phyloP scores from a whole-genome alignment of 2,113 vertebrate genomes.

The Bothrops jararaca region DNA sequence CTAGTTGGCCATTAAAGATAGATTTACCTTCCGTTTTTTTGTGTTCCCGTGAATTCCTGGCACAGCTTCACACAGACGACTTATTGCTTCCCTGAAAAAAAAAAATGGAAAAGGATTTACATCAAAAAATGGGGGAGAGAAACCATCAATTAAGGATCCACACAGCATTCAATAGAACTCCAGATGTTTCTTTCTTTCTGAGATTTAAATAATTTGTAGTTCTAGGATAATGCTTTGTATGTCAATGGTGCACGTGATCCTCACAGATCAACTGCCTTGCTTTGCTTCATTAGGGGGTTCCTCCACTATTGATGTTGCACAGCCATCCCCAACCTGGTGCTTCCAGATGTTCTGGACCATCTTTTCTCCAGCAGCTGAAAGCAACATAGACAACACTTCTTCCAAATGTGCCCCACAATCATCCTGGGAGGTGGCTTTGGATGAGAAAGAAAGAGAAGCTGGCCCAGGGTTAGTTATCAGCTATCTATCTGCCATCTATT shows the following conservation, averaged over 20 bases:
- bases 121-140: neutral
- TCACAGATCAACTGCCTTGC: neutral
- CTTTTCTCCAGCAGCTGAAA: neutral
- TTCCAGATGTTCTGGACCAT: neutral
- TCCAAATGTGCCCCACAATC: neutral
- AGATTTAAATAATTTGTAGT: neutral
- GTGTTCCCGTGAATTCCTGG: conserved; percentile 73
- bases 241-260: neutral
- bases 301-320: neutral
- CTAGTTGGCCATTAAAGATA: neutral
- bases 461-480: neutral
- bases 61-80: conserved; percentile 83
- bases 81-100: conserved; percentile 87
- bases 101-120: neutral
- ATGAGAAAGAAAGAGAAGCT: neutral
- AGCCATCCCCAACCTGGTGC: neutral
- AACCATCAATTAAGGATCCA: neutral
- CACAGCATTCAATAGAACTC: neutral
- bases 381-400: neutral
- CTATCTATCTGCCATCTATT: neutral
- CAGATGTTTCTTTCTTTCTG: conserved; percentile 9
- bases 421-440: neutral
- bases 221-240: neutral
- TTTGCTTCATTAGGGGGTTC: neutral
- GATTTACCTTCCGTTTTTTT: conserved; percentile 82